A percentile compares a stretch with the other conserved stretches of the same genome.
Conservation (phyloP, 2,888 invertebrate genomes). For the Mechanitis mazaeus region DNA sequence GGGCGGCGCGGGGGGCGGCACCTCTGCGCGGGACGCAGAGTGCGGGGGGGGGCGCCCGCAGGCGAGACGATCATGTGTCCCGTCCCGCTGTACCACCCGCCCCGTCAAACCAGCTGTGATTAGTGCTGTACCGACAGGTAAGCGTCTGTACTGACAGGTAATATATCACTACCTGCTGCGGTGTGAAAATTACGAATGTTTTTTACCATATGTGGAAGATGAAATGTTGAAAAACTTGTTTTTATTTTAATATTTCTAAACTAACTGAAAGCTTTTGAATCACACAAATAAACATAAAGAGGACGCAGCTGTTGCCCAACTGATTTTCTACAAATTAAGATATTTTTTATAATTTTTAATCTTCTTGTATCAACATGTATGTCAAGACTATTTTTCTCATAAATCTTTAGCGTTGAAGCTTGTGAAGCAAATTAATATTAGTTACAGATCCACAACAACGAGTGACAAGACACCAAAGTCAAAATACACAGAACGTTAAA, state of each 20-base stretch:
- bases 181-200: too few species aligned
- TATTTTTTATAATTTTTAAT: neutral
- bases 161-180: too few species aligned
- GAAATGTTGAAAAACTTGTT: too few species aligned
- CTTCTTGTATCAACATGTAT: neutral
- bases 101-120: conserved; percentile 49
- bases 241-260: too few species aligned
- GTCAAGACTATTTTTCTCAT: neutral
- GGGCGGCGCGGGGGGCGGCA: conserved; percentile 55
- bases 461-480: conserved; percentile 66
- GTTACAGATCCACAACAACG: conserved; percentile 64
- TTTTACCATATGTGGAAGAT: too few species aligned
- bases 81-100: conserved; percentile 52
- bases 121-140: conserved; percentile 34
- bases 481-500: conserved; percentile 48
- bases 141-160: neutral
- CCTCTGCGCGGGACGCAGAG: conserved; percentile 61
- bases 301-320: neutral
- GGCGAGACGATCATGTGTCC: conserved; percentile 60
- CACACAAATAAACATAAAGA: neutral
- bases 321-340: neutral
- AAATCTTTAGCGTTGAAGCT: conserved; percentile 6
- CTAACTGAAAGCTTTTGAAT: too few species aligned
- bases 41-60: conserved; percentile 66
- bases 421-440: conserved; percentile 25